Evolutionary conservation across 2,888 invertebrate genomes (phyloP).

Genomic region (Adela reaumurella): DNA sequence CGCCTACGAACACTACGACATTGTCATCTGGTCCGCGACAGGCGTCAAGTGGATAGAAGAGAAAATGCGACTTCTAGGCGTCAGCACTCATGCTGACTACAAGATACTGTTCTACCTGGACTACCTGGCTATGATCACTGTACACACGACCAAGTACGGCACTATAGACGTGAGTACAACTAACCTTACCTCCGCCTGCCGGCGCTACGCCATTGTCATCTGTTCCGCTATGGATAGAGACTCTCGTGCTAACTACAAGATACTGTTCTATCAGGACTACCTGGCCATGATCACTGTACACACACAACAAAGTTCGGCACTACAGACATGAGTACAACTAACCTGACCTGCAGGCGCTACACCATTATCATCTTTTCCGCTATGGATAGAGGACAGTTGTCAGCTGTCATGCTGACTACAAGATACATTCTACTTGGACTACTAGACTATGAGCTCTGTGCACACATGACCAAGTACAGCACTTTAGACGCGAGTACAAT

Average conservation of each 20-base stretch:
- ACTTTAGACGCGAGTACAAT: constrained; percentile 77
- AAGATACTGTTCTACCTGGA: constrained; percentile 93
- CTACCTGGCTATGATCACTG: constrained; percentile 91
- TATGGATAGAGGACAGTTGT: constrained; percentile 96
- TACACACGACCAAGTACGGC: constrained; percentile 86
- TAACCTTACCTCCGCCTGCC: constrained; percentile 78
- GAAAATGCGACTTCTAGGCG: constrained; percentile 91
- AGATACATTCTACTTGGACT: constrained; percentile 90
- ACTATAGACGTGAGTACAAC: constrained; percentile 77
- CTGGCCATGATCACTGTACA: constrained; percentile 90
- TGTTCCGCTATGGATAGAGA: constrained; percentile 92
- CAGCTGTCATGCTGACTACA: constrained; percentile 84
- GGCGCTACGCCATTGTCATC: constrained; percentile 92
- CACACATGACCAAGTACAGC: constrained; percentile 88
- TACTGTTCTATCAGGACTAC: constrained; percentile 88
- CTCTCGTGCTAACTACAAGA: constrained; percentile 79
- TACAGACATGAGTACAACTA: constrained; percentile 74
- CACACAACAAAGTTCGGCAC: constrained; percentile 88
- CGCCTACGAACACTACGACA: constrained; percentile 89
- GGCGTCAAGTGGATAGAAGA: constrained; percentile 99
- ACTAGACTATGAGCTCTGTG: constrained; percentile 92
- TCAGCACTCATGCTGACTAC: constrained; percentile 76
- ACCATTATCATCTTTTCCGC: constrained; percentile 93
- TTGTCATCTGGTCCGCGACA: constrained; percentile 98
- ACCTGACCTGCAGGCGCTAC: constrained; percentile 82